Evolutionary conservation across 2,113 vertebrate genomes (phyloP).

Genomic region (Rhinoderma darwinii): DNA sequence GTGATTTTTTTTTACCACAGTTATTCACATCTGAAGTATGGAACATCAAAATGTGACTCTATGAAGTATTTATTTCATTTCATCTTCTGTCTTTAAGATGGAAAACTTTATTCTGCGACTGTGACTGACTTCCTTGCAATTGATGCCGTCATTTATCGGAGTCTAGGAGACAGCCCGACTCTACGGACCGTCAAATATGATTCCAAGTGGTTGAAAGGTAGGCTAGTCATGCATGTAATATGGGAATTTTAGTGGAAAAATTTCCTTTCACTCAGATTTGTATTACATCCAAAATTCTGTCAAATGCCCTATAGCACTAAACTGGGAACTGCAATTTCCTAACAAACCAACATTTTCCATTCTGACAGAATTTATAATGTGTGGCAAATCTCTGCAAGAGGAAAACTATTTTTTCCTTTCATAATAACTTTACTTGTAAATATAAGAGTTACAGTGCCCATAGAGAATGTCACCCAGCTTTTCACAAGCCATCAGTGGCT

Average conservation of each 20-base stretch:
- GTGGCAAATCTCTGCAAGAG: too few relatives aligned
- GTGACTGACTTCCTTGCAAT: slow-evolving; percentile 99
- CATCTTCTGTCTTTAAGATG: slow-evolving; percentile 70
- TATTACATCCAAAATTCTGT: background rate
- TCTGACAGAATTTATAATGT: background rate
- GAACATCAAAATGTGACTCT: too few relatives aligned
- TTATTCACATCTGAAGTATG: too few relatives aligned
- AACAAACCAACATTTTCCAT: background rate
- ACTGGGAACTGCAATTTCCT: background rate
- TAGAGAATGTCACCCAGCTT: too few relatives aligned
- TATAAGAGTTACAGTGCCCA: too few relatives aligned
- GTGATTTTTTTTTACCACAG: background rate
- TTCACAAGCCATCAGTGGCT: too few relatives aligned
- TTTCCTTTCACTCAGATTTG: background rate
- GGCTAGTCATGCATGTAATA: slow-evolving; percentile 52
- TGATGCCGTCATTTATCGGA: slow-evolving; percentile 97
- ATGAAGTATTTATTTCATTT: background rate
- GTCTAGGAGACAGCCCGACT: slow-evolving; percentile 96
- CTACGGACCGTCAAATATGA: slow-evolving; percentile 98
- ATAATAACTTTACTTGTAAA: too few relatives aligned
- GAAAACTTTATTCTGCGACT: slow-evolving; percentile 97
- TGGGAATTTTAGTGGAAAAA: background rate
- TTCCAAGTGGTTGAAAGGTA: slow-evolving; percentile 99
- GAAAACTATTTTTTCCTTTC: too few relatives aligned
- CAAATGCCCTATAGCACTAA: background rate